phyloP scores from a whole-genome alignment of 2,888 invertebrate genomes.

The Folsomia candida region DNA sequence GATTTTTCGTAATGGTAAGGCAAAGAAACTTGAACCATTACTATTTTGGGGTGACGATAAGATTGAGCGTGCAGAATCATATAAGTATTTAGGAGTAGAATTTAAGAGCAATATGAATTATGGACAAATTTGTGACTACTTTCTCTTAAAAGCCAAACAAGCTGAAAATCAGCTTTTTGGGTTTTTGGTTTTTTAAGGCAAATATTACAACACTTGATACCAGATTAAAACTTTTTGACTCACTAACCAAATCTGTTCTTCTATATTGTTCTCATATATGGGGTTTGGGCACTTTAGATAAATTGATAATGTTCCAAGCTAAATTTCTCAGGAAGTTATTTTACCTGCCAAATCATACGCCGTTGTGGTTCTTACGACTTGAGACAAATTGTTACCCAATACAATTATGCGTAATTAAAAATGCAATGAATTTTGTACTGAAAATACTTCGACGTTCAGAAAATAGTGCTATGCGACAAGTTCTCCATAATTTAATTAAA shows the following conservation, averaged over 20 bases:
- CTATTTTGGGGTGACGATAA: constrained; percentile 14
- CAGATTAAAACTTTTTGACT: neutral
- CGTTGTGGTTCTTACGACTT: neutral
- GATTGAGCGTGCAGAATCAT: constrained; percentile 14
- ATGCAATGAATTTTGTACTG: neutral
- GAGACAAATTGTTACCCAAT: neutral
- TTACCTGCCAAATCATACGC: neutral
- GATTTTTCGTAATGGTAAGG: constrained; percentile 13
- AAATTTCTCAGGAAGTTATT: neutral
- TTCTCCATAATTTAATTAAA: neutral
- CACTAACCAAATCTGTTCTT: constrained; percentile 2
- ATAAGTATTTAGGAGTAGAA: constrained; percentile 20
- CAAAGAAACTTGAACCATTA: neutral
- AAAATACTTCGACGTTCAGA: neutral
- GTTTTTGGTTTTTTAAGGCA: neutral
- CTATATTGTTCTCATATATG: neutral
- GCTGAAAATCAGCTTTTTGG: too few relatives aligned
- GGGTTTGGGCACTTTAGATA: too few relatives aligned
- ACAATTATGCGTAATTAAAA: neutral
- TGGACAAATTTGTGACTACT: constrained; percentile 1
- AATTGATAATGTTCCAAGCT: too few relatives aligned
- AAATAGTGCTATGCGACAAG: neutral
- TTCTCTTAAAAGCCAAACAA: constrained; percentile 4
- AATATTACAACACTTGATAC: neutral
- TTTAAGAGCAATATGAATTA: constrained; percentile 1